Evolutionary conservation across 2,888 invertebrate genomes (phyloP).

Genomic region (Phragmatobia fuliginosa): DNA sequence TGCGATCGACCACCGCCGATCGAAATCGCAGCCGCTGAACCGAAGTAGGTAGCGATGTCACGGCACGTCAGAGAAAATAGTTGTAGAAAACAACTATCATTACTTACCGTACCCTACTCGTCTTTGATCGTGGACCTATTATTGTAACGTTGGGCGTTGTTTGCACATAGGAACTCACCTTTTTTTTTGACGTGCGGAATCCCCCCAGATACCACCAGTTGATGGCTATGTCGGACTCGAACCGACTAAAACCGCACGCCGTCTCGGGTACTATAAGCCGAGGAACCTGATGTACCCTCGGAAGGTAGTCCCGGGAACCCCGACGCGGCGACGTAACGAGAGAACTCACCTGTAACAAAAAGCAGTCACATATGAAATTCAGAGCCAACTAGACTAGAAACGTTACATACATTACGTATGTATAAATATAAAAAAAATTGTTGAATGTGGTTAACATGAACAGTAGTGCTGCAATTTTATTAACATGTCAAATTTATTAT

Average conservation of each 20-base stretch:
- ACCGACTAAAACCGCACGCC: too few species aligned
- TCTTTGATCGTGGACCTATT: constrained; percentile 55
- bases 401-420: constrained; percentile 6
- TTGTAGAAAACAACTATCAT: constrained; percentile 73
- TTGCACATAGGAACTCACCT: too few species aligned
- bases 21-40: constrained; percentile 64
- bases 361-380: constrained; percentile 62
- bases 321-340: too few species aligned
- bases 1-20: constrained; percentile 57
- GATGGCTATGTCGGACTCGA: too few species aligned
- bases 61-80: constrained; percentile 73
- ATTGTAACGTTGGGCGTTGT: constrained; percentile 67
- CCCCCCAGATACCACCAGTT: too few species aligned
- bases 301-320: too few species aligned
- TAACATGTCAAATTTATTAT: neutral
- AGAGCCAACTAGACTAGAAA: constrained; percentile 14
- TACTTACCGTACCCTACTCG: constrained; percentile 67
- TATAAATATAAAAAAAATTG: neutral
- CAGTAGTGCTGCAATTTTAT: neutral
- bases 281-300: too few species aligned
- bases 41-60: constrained; percentile 77
- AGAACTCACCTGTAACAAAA: constrained; percentile 70
- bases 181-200: too few species aligned
- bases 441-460: neutral
- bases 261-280: too few species aligned